Conservation (phyloP, 2,797 vertebrate genomes). For the Tachyglossus aculeatus region DNA sequence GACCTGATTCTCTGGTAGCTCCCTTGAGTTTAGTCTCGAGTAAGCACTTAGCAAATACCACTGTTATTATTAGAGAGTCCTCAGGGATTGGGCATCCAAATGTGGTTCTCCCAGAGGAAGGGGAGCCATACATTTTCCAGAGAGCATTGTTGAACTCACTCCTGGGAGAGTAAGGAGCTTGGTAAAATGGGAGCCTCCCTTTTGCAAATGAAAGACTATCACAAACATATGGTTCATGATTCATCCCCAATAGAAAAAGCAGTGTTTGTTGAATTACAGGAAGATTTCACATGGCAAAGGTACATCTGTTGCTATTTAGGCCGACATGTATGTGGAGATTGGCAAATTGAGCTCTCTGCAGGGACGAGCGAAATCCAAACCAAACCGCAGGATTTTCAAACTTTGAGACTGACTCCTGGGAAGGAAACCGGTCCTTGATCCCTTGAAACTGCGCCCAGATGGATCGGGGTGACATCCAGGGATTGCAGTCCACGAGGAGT, state of each 20-base stretch:
- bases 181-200: conserved; percentile 61
- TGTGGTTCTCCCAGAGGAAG: conserved; percentile 24
- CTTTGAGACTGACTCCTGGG: conserved; percentile 70
- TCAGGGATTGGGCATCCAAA: too few relatives aligned
- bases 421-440: conserved; percentile 61
- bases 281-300: conserved; percentile 79
- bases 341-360: conserved; percentile 78
- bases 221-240: conserved; percentile 80
- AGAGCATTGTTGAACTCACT: not conserved
- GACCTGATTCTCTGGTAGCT: too few relatives aligned
- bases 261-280: conserved; percentile 77
- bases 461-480: conserved; percentile 58
- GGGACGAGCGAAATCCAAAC: conserved; percentile 80
- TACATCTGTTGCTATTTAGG: conserved; percentile 84
- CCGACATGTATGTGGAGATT: conserved; percentile 82
- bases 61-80: too few relatives aligned
- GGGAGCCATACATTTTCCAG: conserved; percentile 56
- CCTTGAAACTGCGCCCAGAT: conserved; percentile 69
- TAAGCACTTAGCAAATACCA: too few relatives aligned
- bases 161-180: conserved; percentile 29
- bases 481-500: conserved; percentile 32
- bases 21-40: too few relatives aligned
- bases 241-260: conserved; percentile 80
- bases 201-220: conserved; percentile 66
- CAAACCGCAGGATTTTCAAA: conserved; percentile 80